Evolutionary conservation across 2,113 vertebrate species (phyloP).

Genomic region (Indicator indicator): DNA sequence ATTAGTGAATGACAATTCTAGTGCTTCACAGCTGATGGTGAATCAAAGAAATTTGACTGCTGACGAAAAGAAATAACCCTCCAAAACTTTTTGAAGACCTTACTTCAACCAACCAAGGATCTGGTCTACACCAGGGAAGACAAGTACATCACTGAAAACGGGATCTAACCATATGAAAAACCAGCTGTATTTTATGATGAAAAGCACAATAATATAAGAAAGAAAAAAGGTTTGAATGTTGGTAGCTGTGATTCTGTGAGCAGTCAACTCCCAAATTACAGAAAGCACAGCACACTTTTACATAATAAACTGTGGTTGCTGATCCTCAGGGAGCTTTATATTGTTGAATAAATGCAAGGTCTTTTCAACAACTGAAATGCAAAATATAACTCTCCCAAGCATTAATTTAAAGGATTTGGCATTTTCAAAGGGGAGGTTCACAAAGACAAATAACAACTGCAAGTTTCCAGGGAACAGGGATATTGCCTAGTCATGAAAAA

Average conservation of each 20-base stretch:
- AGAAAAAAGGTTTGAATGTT: neutral
- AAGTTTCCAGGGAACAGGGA: conserved; percentile 51
- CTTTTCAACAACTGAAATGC: conserved; percentile 68
- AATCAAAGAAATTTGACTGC: neutral
- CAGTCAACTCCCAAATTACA: neutral
- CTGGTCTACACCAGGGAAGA: neutral
- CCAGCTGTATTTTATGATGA: neutral
- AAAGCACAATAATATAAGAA: neutral
- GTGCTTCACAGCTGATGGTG: neutral
- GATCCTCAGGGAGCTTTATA: conserved; percentile 35
- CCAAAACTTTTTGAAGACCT: neutral
- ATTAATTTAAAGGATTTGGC: conserved; percentile 67
- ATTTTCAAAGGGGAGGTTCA: conserved; percentile 57
- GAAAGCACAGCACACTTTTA: conserved; percentile 25
- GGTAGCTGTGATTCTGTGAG: conserved; percentile 11
- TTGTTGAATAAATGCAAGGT: conserved; percentile 47
- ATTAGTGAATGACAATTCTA: neutral
- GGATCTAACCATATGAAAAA: neutral
- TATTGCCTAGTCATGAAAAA: conserved; percentile 63
- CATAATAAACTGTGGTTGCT: neutral
- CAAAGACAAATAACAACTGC: conserved; percentile 61
- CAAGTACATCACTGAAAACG: neutral
- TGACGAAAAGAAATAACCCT: neutral
- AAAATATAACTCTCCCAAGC: conserved; percentile 62
- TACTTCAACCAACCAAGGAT: neutral